phyloP scores from a whole-genome alignment of 2,797 vertebrate genomes.

The Meda fulgida region DNA sequence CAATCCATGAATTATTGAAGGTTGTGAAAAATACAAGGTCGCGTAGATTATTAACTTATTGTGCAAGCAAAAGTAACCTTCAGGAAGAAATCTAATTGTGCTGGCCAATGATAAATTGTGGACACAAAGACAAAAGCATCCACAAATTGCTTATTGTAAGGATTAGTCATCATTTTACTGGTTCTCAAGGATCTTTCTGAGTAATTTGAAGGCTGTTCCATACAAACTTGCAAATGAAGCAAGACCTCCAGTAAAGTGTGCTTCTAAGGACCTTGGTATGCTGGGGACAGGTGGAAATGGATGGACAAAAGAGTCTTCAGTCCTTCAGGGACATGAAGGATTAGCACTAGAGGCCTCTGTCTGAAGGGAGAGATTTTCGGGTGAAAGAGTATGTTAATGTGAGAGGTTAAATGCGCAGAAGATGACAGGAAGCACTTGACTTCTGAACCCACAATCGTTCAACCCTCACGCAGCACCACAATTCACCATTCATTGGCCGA shows the following conservation, averaged over 20 bases:
- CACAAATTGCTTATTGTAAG: slow-evolving; percentile 16
- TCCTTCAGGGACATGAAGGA: slow-evolving; percentile 40
- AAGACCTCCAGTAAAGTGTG: slow-evolving; percentile 27
- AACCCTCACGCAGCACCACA: slow-evolving; percentile 40
- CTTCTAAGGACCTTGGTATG: slow-evolving; percentile 12
- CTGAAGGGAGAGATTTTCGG: slow-evolving; percentile 12
- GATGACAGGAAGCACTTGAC: slow-evolving; percentile 84
- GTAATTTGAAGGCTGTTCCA: not conserved
- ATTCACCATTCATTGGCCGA: slow-evolving; percentile 76
- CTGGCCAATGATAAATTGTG: not conserved
- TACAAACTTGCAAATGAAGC: not conserved
- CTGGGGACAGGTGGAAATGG: slow-evolving; percentile 49
- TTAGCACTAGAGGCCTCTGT: slow-evolving; percentile 39
- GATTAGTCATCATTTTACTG: slow-evolving; percentile 11
- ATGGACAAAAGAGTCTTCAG: slow-evolving; percentile 24
- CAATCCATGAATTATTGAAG: slow-evolving; percentile 38
- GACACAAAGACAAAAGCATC: slow-evolving; percentile 1
- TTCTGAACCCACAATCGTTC: slow-evolving; percentile 77
- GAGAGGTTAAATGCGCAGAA: slow-evolving; percentile 73
- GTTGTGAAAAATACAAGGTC: slow-evolving; percentile 9
- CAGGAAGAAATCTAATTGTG: slow-evolving; percentile 24
- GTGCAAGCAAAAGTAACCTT: slow-evolving; percentile 16
- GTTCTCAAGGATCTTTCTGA: not conserved
- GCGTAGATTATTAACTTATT: slow-evolving; percentile 4
- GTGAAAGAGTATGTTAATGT: slow-evolving; percentile 61